Conservation (phyloP, 2,888 invertebrate genomes). For the Baccha elongata region DNA sequence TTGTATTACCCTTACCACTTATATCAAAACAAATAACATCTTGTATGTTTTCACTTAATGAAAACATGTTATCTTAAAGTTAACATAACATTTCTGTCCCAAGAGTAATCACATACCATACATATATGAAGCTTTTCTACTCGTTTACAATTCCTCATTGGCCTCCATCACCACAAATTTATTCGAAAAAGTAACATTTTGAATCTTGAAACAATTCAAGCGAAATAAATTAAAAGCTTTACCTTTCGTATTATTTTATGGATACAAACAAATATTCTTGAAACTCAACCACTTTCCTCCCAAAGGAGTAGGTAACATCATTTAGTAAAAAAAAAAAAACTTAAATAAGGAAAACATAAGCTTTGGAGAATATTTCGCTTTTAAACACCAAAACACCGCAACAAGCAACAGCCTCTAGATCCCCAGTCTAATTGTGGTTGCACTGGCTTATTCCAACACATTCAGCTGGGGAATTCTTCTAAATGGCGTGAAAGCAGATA, state of each 20-base stretch:
- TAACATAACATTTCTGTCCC: not conserved
- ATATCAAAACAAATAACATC: not conserved
- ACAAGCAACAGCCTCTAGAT: conserved; percentile 38
- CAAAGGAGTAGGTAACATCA: not conserved
- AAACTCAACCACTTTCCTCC: conserved; percentile 21
- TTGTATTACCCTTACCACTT: not conserved
- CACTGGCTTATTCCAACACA: conserved; percentile 45
- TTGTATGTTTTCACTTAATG: not conserved
- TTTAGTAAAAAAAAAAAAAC: not conserved
- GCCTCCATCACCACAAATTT: conserved; percentile 12
- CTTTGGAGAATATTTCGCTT: conserved; percentile 14
- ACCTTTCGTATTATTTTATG: conserved; percentile 18
- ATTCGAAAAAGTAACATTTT: conserved; percentile 12
- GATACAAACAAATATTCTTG: not conserved
- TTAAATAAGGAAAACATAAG: conserved; percentile 18
- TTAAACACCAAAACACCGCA: conserved; percentile 23
- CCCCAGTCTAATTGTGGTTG: conserved; percentile 66
- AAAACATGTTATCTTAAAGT: not conserved
- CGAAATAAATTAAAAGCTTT: conserved; percentile 43
- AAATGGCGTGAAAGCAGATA: conserved; percentile 63
- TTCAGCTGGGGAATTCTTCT: conserved; percentile 53
- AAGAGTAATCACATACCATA: conserved; percentile 20
- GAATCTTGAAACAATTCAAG: conserved; percentile 33
- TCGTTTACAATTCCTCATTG: not conserved
- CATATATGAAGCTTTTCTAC: conserved; percentile 1